phyloP scores from a whole-genome alignment of 2,888 invertebrate species.

The Malacosoma neustria region DNA sequence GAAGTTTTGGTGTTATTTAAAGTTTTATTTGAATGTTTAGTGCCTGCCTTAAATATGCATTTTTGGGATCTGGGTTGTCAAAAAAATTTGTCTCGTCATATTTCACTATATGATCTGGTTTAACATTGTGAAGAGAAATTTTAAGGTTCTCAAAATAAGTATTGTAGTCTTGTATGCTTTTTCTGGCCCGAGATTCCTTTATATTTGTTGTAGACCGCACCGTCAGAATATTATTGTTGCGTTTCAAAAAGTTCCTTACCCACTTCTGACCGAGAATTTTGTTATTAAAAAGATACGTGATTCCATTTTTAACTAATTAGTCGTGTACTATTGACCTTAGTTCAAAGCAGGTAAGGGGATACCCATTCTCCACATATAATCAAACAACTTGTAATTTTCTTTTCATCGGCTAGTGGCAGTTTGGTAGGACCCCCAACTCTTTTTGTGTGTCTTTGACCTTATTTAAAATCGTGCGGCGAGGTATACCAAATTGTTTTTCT shows the following conservation, averaged over 20 bases:
- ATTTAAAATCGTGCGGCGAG: conserved; percentile 12
- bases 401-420: conserved; percentile 5
- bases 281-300: conserved; percentile 7
- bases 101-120: conserved; percentile 9
- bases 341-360: conserved; percentile 9
- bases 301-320: conserved; percentile 12
- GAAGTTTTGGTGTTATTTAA: conserved; percentile 10
- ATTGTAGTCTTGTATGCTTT: conserved; percentile 8
- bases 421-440: conserved; percentile 7
- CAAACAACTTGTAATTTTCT: conserved; percentile 9
- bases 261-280: conserved; percentile 12
- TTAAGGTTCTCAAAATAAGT: conserved; percentile 12
- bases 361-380: conserved; percentile 9
- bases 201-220: conserved; percentile 9
- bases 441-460: conserved; percentile 14
- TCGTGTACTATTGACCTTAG: conserved; percentile 9
- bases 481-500: conserved; percentile 12
- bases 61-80: conserved; percentile 12
- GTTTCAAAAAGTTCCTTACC: conserved; percentile 10
- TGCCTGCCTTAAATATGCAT: conserved; percentile 9
- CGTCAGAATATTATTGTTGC: conserved; percentile 8
- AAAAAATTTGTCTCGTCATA: conserved; percentile 13
- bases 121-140: conserved; percentile 6
- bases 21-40: conserved; percentile 10
- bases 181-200: conserved; percentile 9